Evolutionary conservation across 2,113 vertebrate species (phyloP).

Genomic region (Perca fluviatilis): DNA sequence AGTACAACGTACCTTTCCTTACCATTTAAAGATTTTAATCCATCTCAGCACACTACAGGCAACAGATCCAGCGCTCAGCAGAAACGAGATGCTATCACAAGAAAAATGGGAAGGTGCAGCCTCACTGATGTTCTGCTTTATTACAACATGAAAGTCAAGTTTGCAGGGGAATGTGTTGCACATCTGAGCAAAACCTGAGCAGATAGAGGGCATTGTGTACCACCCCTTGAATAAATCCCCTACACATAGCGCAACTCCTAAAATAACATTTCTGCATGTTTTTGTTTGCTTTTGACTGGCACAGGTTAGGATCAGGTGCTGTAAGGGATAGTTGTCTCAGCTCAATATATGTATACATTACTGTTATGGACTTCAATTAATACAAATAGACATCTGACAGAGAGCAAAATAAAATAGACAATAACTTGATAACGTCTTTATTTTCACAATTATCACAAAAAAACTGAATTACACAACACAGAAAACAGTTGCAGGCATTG

Average conservation of each 20-base stretch:
- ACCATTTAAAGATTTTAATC: conserved; percentile 56
- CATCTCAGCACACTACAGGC: conserved; percentile 52
- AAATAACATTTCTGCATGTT: neutral
- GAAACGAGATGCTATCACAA: conserved; percentile 65
- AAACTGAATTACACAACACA: conserved; percentile 22
- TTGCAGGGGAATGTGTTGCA: conserved; percentile 60
- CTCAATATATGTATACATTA: neutral
- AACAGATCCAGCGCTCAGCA: conserved; percentile 47
- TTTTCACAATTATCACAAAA: conserved; percentile 28
- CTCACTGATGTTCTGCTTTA: conserved; percentile 72
- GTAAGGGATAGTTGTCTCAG: neutral
- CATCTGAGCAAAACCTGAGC: conserved; percentile 52
- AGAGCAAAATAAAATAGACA: neutral
- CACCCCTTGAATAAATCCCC: conserved; percentile 33
- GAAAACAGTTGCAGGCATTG: conserved; percentile 3
- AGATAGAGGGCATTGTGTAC: conserved; percentile 42
- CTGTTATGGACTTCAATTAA: neutral
- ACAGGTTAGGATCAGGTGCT: neutral
- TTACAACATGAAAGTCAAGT: conserved; percentile 70
- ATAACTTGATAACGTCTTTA: conserved; percentile 51
- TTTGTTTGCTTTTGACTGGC: neutral
- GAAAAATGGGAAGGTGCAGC: conserved; percentile 53
- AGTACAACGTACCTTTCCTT: conserved; percentile 33
- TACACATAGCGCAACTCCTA: neutral
- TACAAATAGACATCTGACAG: neutral